Evolutionary conservation across 2,888 invertebrate species (phyloP).

Genomic region (Megaustenia siamemsis): DNA sequence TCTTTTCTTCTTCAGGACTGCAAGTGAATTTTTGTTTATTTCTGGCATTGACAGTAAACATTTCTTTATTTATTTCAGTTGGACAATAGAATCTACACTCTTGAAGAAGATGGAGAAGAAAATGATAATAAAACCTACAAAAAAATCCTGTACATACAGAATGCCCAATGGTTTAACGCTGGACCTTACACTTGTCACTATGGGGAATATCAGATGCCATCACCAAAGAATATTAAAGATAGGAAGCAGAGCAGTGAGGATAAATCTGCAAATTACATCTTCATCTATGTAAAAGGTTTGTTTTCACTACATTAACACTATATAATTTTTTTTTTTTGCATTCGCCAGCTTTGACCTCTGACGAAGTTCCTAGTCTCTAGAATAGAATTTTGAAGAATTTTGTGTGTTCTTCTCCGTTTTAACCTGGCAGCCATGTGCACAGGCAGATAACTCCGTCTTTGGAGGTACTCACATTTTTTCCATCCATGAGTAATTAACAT

Average conservation of each 20-base stretch:
- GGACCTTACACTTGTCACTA: slow-evolving; percentile 5
- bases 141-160: not conserved
- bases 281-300: slow-evolving; percentile 24
- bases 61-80: not conserved
- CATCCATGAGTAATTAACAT: no score
- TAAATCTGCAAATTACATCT: not conserved
- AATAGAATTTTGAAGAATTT: no score
- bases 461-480: no score
- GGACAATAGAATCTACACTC: not conserved
- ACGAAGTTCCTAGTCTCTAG: no score
- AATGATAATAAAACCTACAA: not conserved
- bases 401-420: no score
- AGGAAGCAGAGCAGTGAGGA: not conserved
- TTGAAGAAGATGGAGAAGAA: not conserved
- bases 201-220: not conserved
- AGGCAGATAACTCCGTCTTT: no score
- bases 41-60: no score
- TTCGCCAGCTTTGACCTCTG: no score
- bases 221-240: not conserved
- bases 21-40: not conserved
- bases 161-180: slow-evolving; percentile 26
- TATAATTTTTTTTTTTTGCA: no score
- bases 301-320: no score
- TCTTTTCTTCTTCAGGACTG: not conserved
- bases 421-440: no score